phyloP scores from a whole-genome alignment of 2,888 invertebrate species.

The Fragum whitleyi region DNA sequence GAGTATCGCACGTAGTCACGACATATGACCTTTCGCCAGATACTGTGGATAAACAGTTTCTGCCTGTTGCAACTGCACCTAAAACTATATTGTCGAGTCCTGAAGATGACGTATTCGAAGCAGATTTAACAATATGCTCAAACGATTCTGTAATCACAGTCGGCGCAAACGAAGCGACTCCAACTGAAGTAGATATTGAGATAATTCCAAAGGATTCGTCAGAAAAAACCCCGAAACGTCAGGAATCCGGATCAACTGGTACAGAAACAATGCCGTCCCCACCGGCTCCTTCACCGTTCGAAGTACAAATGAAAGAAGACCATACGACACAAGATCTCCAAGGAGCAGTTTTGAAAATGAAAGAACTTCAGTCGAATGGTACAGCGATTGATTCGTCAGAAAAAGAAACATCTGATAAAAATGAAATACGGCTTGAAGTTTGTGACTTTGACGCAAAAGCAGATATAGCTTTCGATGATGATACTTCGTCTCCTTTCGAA shows the following conservation, averaged over 20 bases:
- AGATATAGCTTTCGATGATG: conserved; percentile 68
- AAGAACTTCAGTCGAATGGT: conserved; percentile 58
- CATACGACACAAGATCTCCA: conserved; percentile 69
- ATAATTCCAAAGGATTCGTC: conserved; percentile 55
- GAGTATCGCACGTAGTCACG: conserved; percentile 85
- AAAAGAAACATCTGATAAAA: conserved; percentile 10
- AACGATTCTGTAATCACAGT: conserved; percentile 44
- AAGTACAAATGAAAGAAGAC: conserved; percentile 55
- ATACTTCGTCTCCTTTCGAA: conserved; percentile 81
- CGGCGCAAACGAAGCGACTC: conserved; percentile 62
- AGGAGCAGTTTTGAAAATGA: conserved; percentile 72
- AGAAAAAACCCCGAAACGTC: conserved; percentile 27
- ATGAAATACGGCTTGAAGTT: neutral
- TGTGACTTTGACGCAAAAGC: neutral
- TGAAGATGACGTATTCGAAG: conserved; percentile 85
- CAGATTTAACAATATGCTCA: conserved; percentile 78
- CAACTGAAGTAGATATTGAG: conserved; percentile 67
- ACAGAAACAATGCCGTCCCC: conserved; percentile 69
- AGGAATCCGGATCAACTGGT: conserved; percentile 62
- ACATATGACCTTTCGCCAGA: conserved; percentile 84
- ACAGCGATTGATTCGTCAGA: conserved; percentile 34
- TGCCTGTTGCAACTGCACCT: conserved; percentile 87
- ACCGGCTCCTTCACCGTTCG: conserved; percentile 79
- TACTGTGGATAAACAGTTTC: conserved; percentile 86
- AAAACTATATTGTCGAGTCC: conserved; percentile 84